Evolutionary conservation across 2,113 vertebrate species (phyloP).

Genomic region (Dryoscopus gambensis): DNA sequence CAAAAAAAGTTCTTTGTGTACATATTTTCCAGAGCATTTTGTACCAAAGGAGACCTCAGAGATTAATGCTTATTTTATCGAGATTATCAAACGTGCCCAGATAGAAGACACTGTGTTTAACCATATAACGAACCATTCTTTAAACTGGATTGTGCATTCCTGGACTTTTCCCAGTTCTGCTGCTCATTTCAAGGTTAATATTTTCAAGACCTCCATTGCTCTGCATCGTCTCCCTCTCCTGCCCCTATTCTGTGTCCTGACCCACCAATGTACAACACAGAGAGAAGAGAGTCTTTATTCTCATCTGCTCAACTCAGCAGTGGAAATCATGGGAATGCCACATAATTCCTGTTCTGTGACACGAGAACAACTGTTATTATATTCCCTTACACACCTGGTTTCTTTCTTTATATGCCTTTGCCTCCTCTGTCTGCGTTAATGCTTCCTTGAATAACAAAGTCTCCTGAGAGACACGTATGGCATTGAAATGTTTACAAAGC

Average conservation of each 20-base stretch:
- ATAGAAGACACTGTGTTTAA: background rate
- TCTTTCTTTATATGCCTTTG: constrained; percentile 1
- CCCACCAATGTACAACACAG: background rate
- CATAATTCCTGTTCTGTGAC: background rate
- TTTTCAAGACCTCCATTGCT: background rate
- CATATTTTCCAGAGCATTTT: constrained; percentile 31
- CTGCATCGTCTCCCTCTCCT: background rate
- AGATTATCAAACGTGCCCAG: background rate
- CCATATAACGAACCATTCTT: background rate
- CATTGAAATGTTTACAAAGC: constrained; percentile 75
- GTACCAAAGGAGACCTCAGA: background rate
- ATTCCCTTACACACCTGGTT: constrained; percentile 62
- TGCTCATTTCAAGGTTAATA: background rate
- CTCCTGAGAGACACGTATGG: constrained; percentile 54
- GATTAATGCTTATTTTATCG: constrained; percentile 12
- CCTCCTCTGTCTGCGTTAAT: background rate
- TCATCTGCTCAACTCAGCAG: background rate
- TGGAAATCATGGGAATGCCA: background rate
- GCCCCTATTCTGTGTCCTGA: background rate
- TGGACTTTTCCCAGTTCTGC: background rate
- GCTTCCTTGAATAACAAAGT: constrained; percentile 49
- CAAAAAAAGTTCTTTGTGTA: constrained; percentile 30
- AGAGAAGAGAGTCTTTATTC: background rate
- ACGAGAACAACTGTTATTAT: background rate
- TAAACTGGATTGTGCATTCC: background rate